Percentiles rank a stretch among this genome's conserved stretches.
These are phyloP conservation scores for Elachura formosa DNA, from an alignment of 2,113 vertebrate genomes.

Conservation along the genomic window DNA sequence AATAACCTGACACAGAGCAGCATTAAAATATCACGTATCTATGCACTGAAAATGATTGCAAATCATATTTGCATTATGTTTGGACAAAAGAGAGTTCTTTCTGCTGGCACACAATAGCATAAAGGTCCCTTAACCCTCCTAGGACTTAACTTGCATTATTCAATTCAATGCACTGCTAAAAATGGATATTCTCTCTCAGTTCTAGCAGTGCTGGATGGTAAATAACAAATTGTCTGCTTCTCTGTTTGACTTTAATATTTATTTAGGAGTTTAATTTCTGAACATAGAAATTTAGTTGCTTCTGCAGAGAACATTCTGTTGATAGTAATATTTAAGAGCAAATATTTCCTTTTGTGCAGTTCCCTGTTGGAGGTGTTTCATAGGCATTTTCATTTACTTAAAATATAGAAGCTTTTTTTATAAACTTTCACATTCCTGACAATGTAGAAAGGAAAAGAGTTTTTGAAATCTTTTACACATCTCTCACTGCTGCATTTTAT, in stretches of 20 bases:
- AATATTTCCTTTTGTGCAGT: not conserved
- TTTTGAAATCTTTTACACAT: not conserved
- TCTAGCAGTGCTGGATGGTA: not conserved
- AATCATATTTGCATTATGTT: not conserved
- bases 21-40: slow-evolving; percentile 5
- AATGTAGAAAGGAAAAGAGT: not conserved
- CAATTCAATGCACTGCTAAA: not conserved
- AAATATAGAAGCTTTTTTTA: not conserved
- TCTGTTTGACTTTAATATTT: not conserved
- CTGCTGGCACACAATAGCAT: not conserved
- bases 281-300: not conserved
- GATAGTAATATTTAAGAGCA: not conserved
- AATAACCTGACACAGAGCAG: slow-evolving; percentile 16
- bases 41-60: not conserved
- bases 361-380: not conserved
- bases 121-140: not conserved
- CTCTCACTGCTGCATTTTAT: not conserved
- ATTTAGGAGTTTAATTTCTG: not conserved
- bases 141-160: not conserved
- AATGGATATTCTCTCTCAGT: not conserved
- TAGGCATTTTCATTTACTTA: not conserved
- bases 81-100: not conserved
- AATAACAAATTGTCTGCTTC: not conserved
- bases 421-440: not conserved
- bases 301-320: not conserved